Base-by-base conservation (phyloP, 2,797 vertebrate species). In the Anguilla megastoma region DNA sequence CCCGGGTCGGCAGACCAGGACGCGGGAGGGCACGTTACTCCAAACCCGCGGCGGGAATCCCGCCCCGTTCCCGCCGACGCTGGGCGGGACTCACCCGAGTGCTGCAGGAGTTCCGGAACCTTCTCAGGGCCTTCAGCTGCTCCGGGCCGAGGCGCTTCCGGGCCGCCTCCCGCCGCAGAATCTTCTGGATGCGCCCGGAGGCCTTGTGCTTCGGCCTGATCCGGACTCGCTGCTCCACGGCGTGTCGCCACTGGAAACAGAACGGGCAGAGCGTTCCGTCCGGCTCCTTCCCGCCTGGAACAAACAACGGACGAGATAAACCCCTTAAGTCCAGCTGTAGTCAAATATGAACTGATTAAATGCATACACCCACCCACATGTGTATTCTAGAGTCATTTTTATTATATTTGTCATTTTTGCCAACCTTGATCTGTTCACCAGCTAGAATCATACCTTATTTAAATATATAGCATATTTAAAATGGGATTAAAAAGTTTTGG, bases 241-340 rank as follows among this genome's bases (percentile, higher is more conserved):
- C 95, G 91, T 93, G 91, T 80, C 96, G 94, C 93, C 97, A 97
- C 94, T 99, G 97, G 93, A 95, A 97, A 93, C 98, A 99, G 94
- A 95, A 93, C 0, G 93, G 92, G 92, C 98, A 99, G 48, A 95
- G 82, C 14, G 90, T 86, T 88, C 91, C 90, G 41, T 93, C 91
- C 86, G 88, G 84, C 45, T 56, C 2, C 36, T 89, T 86, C 0
- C 41, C 66, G 41, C 63, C 94, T 96, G 85, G 58, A 90, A 86
- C 88, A 90, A 79, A 63, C 85, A 56, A 88, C 36, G 83, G 74
- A 52, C 7, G 85, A 79, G 56, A 89, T 4, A 27, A 7, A 3
- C 14, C 58, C 27, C 30, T 41, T 16, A 30, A 12, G 21, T 12
- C 54, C 16, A 21, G 66, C 6, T 71, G 6, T 30, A 30, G n/a